Percentiles rank a stretch among this genome's conserved stretches.
phyloP scores from a whole-genome alignment of 2,888 invertebrate species.

The Calliopum simillimum region DNA sequence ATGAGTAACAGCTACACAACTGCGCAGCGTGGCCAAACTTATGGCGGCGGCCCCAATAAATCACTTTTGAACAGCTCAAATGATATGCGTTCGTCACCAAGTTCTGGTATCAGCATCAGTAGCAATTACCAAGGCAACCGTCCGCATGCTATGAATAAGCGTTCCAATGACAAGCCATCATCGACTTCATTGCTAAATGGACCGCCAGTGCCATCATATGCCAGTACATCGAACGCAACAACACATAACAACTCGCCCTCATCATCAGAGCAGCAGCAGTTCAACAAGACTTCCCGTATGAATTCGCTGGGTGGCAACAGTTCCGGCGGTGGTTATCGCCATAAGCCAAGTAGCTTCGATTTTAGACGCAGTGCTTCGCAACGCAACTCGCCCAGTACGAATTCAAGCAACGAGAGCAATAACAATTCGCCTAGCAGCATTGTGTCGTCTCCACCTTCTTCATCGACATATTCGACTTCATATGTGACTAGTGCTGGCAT shows the following conservation, averaged over 20 bases:
- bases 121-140: slow-evolving; percentile 53
- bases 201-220: slow-evolving; percentile 41
- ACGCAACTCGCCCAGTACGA: slow-evolving; percentile 67
- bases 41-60: slow-evolving; percentile 51
- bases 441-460: slow-evolving; percentile 49
- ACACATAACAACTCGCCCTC: slow-evolving; percentile 33
- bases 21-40: slow-evolving; percentile 39
- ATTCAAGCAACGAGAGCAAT: slow-evolving; percentile 64
- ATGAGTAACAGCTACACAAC: slow-evolving; percentile 28
- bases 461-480: slow-evolving; percentile 43
- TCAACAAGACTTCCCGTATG: slow-evolving; percentile 55
- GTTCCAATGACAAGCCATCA: slow-evolving; percentile 55
- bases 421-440: slow-evolving; percentile 67
- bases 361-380: slow-evolving; percentile 65
- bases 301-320: slow-evolving; percentile 54
- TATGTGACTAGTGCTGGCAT: slow-evolving; percentile 44
- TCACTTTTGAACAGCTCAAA: slow-evolving; percentile 57
- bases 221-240: background rate
- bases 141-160: slow-evolving; percentile 55
- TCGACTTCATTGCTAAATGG: slow-evolving; percentile 58
- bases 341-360: slow-evolving; percentile 61
- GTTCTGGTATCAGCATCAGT: slow-evolving; percentile 49
- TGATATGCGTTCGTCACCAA: slow-evolving; percentile 59
- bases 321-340: slow-evolving; percentile 46
- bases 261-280: slow-evolving; percentile 41